phyloP scores from a whole-genome alignment of 2,113 vertebrate genomes.

The Scomber japonicus region DNA sequence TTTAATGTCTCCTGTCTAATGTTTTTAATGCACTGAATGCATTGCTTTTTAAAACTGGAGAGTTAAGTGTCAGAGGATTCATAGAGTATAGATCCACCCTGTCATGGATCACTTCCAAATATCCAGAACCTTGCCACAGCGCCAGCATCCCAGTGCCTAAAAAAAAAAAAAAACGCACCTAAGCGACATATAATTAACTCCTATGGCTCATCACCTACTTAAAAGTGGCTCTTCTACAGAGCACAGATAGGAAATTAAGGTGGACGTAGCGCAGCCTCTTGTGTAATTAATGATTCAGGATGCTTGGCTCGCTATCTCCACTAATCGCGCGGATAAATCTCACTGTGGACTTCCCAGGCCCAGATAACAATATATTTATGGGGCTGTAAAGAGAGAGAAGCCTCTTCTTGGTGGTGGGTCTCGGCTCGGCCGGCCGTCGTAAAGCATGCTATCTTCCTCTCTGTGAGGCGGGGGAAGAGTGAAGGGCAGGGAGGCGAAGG shows the following conservation, averaged over 20 bases:
- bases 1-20: slow-evolving; percentile 25
- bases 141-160: slow-evolving; percentile 60
- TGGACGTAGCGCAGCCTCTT: slow-evolving; percentile 60
- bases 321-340: slow-evolving; percentile 86
- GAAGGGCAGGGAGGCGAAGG: slow-evolving; percentile 29
- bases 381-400: slow-evolving; percentile 77
- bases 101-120: slow-evolving; percentile 72
- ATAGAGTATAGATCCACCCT: slow-evolving; percentile 58
- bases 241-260: slow-evolving; percentile 76
- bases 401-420: slow-evolving; percentile 70
- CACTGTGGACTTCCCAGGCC: slow-evolving; percentile 68
- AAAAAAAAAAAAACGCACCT: slow-evolving; percentile 63
- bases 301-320: slow-evolving; percentile 75
- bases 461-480: slow-evolving; percentile 4
- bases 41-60: slow-evolving; percentile 23
- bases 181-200: slow-evolving; percentile 84
- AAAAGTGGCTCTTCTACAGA: slow-evolving; percentile 66
- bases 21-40: slow-evolving; percentile 35
- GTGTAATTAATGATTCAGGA: slow-evolving; percentile 85
- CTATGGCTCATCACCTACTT: slow-evolving; percentile 81
- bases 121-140: slow-evolving; percentile 29
- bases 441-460: slow-evolving; percentile 67
- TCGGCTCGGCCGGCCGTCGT: slow-evolving; percentile 59
- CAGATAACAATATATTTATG: slow-evolving; percentile 88
- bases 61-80: slow-evolving; percentile 45